Base-by-base conservation (phyloP, 2,888 invertebrate genomes). In the Drosophila gaucha region DNA sequence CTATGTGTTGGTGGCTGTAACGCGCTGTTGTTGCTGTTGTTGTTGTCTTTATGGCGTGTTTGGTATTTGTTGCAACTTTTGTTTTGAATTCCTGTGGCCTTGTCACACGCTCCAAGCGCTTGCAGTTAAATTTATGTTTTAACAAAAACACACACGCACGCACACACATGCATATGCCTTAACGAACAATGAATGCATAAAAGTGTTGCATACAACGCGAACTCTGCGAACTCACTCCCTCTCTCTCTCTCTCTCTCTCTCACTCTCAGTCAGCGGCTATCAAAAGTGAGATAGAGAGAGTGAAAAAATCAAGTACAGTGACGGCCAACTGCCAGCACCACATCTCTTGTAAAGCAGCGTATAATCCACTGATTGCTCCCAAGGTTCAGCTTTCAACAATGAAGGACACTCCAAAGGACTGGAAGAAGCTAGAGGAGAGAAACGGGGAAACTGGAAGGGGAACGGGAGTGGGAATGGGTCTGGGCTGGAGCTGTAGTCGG, bases 31-130 rank as follows among this genome's bases (percentile, higher is more conserved):
- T 41, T 78, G 66, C 56, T 74, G 66, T 62, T 78, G 67, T 36
- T 69, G 70, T 75, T 85, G 87, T 85, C 86, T 86, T 86, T 86
- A 87, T 87, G 88, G 82, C 67, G 88, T 82, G 88, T 87, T 82
- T 86, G 82, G 84, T 84, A 88, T 88, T 86, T 84, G 84, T 84
- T 84, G 82, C 87, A 84, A 88, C 88, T 84, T 87, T 84, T 84
- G 84, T 86, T 88, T 84, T 84, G 85, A 85, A 88, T 85, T 85
- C 88, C 84, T 85, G 88, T 85, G 84, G 84, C 88, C 88, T 85
- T 85, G 84, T 85, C 84, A 85, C 87, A 88, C 74, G 85, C 83
- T 84, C 69, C 82, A 75, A 86, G 87, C 80, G 84, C 85, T 67
- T 73, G 67, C 76, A 88, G 88, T 86, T 84, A 76, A 84, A 84